Conservation (phyloP, 2,113 vertebrate genomes). For the Tragelaphus scriptus region DNA sequence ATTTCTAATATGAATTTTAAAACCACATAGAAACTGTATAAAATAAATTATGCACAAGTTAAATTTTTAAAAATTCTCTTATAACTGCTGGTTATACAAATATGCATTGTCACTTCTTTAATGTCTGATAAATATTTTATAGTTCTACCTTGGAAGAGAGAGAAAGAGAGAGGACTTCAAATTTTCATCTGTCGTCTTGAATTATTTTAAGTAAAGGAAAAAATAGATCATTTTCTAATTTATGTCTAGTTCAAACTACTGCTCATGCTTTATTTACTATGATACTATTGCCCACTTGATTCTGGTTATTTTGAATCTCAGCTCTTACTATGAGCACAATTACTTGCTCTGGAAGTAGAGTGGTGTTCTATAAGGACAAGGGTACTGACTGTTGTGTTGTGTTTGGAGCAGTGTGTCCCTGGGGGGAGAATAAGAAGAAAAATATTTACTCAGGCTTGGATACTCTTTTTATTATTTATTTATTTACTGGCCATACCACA, state of each 20-base stretch:
- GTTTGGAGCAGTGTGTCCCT: neutral
- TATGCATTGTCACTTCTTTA: neutral
- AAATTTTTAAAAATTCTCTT: neutral
- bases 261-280: neutral
- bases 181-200: neutral
- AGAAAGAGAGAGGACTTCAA: neutral
- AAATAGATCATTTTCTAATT: neutral
- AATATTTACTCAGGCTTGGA: neutral
- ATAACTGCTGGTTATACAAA: neutral
- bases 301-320: neutral
- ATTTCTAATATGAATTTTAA: neutral
- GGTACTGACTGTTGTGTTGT: neutral
- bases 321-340: neutral
- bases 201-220: neutral
- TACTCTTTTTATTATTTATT: neutral
- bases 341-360: neutral
- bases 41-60: neutral
- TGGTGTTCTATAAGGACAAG: neutral
- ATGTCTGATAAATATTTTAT: neutral
- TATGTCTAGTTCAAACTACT: neutral
- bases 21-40: neutral
- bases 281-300: neutral
- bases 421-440: neutral
- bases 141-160: neutral
- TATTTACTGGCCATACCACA: neutral